Percentiles rank a stretch among this genome's conserved stretches.
These are phyloP conservation scores for Salvelinus sp. DNA, from an alignment of 2,113 vertebrate genomes.

Conservation along the genomic window DNA sequence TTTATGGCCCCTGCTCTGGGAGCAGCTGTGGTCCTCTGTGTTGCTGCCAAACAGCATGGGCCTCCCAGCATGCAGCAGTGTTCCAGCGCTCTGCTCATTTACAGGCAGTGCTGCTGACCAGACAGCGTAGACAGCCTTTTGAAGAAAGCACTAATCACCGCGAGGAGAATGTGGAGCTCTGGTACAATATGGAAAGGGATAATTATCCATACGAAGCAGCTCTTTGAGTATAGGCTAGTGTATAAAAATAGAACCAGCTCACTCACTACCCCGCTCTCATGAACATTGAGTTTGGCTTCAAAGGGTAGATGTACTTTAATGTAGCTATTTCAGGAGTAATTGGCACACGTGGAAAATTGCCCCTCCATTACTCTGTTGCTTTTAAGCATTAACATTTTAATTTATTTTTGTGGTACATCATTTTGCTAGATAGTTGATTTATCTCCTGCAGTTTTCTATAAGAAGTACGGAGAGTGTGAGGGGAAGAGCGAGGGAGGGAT, in stretches of 20 bases:
- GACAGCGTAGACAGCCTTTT: slow-evolving; percentile 51
- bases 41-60: neutral
- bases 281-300: neutral
- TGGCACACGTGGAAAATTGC: neutral
- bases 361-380: neutral
- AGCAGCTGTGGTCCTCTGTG: neutral
- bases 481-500: neutral
- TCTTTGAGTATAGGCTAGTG: slow-evolving; percentile 17
- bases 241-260: slow-evolving; percentile 27
- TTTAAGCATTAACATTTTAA: neutral
- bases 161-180: slow-evolving; percentile 51
- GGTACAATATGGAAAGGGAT: slow-evolving; percentile 39
- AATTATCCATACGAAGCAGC: slow-evolving; percentile 35
- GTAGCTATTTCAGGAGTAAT: slow-evolving; percentile 1
- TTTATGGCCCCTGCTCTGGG: neutral
- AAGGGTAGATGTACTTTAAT: neutral
- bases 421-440: neutral
- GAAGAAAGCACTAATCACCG: slow-evolving; percentile 58
- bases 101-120: slow-evolving; percentile 35
- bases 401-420: neutral
- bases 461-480: neutral
- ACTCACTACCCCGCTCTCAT: neutral
- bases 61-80: slow-evolving; percentile 1
- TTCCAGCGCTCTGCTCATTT: slow-evolving; percentile 28
- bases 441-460: neutral